Evolutionary conservation across 1,140 invertebrate genomes (phyloP).

Genomic region (Paraescarpia echinospica): DNA sequence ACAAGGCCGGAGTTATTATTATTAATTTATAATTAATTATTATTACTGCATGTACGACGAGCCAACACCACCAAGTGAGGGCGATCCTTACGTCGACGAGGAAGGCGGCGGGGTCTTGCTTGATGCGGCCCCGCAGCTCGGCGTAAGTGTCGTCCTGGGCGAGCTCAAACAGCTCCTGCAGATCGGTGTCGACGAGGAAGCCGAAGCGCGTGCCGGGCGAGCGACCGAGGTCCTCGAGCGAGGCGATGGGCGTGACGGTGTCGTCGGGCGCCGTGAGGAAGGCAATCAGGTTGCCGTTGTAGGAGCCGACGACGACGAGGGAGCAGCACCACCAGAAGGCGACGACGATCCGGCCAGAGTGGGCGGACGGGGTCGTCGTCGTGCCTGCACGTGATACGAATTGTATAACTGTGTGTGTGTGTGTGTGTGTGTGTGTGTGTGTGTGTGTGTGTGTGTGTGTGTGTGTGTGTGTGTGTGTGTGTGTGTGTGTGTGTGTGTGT

Average conservation of each 20-base stretch:
- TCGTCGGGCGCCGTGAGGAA: constrained; percentile 87
- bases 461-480: constrained; percentile 10
- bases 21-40: no score
- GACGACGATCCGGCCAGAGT: constrained; percentile 84
- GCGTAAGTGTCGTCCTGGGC: no score
- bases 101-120: neutral
- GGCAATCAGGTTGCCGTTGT: constrained; percentile 87
- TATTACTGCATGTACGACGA: no score
- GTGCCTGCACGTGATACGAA: neutral
- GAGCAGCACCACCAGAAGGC: constrained; percentile 92
- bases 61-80: no score
- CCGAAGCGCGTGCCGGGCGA: neutral
- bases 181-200: neutral
- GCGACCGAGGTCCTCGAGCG: neutral
- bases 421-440: constrained; percentile 15
- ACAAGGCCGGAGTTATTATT: no score
- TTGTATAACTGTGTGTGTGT: neutral
- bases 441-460: neutral
- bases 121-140: neutral
- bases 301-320: constrained; percentile 84
- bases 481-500: neutral
- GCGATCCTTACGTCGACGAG: neutral
- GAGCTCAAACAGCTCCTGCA: neutral
- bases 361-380: constrained; percentile 63
- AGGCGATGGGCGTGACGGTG: neutral